phyloP scores from a whole-genome alignment of 2,888 invertebrate genomes.

The Limulus polyphemus region DNA sequence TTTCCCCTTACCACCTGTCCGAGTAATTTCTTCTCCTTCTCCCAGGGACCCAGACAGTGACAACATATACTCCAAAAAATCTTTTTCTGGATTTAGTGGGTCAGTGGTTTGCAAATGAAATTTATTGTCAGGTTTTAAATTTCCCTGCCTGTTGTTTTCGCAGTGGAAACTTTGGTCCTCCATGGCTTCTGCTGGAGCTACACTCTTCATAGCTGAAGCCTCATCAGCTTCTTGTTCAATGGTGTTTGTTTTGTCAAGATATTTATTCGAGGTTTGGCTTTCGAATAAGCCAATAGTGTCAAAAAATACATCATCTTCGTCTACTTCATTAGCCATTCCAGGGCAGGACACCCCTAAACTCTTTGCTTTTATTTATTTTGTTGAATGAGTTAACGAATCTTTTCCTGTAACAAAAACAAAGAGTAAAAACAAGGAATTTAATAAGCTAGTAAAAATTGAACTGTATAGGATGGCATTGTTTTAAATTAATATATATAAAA shows the following conservation, averaged over 20 bases:
- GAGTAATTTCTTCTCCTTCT: not conserved
- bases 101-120: constrained; percentile 12
- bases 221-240: too few relatives aligned
- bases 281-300: not conserved
- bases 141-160: not conserved
- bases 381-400: too few relatives aligned
- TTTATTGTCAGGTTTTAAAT: not conserved
- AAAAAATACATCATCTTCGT: not conserved
- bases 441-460: too few relatives aligned
- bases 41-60: not conserved
- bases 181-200: too few relatives aligned
- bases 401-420: too few relatives aligned
- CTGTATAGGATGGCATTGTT: too few relatives aligned
- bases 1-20: not conserved
- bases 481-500: too few relatives aligned
- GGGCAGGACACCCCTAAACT: too few relatives aligned
- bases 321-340: not conserved
- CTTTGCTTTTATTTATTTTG: too few relatives aligned
- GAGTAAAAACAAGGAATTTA: too few relatives aligned
- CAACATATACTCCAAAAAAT: constrained; percentile 23
- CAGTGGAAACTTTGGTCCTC: not conserved
- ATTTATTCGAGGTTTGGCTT: not conserved
- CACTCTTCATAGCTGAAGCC: too few relatives aligned
- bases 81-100: constrained; percentile 22
- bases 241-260: not conserved